Percentiles rank a stretch among this genome's conserved stretches.
Evolutionary conservation across 2,113 vertebrate species (phyloP).

Genomic region (Elaphurus davidianus): DNA sequence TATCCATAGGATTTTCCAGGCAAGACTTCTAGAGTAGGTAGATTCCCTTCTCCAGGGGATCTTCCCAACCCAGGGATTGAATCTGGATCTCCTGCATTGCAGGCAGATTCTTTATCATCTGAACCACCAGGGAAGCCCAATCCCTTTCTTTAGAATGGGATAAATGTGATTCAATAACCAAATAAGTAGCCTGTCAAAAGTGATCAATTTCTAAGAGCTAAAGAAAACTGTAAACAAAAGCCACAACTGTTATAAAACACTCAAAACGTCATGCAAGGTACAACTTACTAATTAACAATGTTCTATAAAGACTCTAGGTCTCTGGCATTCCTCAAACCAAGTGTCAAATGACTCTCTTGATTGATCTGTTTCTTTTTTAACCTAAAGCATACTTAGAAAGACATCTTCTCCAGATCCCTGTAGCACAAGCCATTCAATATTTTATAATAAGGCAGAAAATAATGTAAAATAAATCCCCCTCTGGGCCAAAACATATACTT

Average conservation of each 20-base stretch:
- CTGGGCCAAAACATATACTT: not conserved
- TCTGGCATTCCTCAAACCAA: not conserved
- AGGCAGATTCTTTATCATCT: not conserved
- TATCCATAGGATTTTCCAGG: not conserved
- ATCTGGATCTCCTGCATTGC: not conserved
- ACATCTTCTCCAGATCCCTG: not conserved
- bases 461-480: not conserved
- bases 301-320: not conserved
- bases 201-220: not conserved
- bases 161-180: not conserved
- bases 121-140: not conserved
- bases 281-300: not conserved
- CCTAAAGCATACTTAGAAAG: not conserved
- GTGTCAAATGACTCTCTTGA: not conserved
- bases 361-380: conserved; percentile 38
- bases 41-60: not conserved
- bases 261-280: not conserved
- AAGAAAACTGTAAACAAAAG: conserved; percentile 42
- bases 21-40: not conserved
- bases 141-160: not conserved
- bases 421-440: not conserved
- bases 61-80: not conserved
- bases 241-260: not conserved
- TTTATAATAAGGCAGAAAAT: not conserved
- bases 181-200: conserved; percentile 9